Evolutionary conservation across 2,888 invertebrate species (phyloP).

Genomic region (Bibio marci): DNA sequence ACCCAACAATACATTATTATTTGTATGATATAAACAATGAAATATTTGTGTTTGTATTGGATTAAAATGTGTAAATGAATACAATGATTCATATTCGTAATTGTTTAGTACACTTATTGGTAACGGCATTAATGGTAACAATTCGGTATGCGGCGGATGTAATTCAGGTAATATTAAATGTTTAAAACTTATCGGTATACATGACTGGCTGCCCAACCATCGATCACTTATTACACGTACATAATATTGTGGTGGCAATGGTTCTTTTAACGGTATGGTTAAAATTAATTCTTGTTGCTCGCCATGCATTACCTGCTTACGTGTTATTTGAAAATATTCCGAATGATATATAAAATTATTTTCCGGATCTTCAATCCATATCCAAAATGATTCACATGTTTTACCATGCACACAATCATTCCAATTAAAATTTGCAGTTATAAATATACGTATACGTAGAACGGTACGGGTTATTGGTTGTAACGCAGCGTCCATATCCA

Average conservation of each 20-base stretch:
- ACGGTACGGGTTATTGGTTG: conserved; percentile 95
- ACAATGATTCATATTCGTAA: conserved; percentile 58
- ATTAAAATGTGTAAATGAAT: conserved; percentile 89
- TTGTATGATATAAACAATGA: conserved; percentile 87
- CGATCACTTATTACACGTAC: conserved; percentile 73
- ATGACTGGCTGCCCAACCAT: conserved; percentile 41
- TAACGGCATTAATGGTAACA: conserved; percentile 79
- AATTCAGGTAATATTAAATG: conserved; percentile 80
- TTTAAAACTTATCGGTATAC: conserved; percentile 54
- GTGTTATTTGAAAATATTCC: conserved; percentile 54
- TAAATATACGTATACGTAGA: conserved; percentile 60
- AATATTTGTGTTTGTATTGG: conserved; percentile 98
- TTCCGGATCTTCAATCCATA: conserved; percentile 96
- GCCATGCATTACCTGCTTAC: conserved; percentile 43
- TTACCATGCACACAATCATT: conserved; percentile 80
- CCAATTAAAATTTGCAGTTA: conserved; percentile 69
- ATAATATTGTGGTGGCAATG: conserved; percentile 82
- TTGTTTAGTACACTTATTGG: conserved; percentile 71
- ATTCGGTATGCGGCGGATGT: conserved; percentile 84
- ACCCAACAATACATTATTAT: conserved; percentile 81
- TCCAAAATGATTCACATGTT: conserved; percentile 81
- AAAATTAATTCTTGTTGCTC: conserved; percentile 77
- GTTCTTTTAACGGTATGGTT: conserved; percentile 87
- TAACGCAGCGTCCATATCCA: conserved; percentile 67
- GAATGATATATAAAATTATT: conserved; percentile 90